phyloP scores from a whole-genome alignment of 2,888 invertebrate species.

The Stenchaetothrips biformis region DNA sequence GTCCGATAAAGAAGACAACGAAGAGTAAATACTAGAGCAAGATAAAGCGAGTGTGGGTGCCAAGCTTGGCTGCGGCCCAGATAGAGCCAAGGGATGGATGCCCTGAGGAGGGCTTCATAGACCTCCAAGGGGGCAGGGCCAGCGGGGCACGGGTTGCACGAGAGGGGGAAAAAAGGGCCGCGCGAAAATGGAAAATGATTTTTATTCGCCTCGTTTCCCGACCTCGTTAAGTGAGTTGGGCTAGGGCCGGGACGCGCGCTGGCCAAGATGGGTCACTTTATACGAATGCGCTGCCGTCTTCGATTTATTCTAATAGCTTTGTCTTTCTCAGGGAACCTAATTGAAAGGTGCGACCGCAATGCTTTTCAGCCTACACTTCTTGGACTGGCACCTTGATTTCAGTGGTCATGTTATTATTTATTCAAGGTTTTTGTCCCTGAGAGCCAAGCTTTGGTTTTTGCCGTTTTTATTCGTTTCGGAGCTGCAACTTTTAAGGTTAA shows the following conservation, averaged over 20 bases:
- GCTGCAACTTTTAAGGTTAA: too few species aligned
- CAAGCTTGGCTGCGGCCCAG: constrained; percentile 24
- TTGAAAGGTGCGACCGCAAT: too few species aligned
- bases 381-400: too few species aligned
- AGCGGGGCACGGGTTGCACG: background rate
- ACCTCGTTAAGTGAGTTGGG: constrained; percentile 10
- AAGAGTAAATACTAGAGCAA: background rate
- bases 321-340: too few species aligned
- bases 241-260: background rate
- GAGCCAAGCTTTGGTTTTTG: too few species aligned
- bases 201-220: background rate
- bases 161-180: background rate
- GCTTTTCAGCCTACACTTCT: too few species aligned
- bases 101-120: background rate
- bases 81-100: constrained; percentile 14
- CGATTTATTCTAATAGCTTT: too few species aligned
- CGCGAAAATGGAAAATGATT: constrained; percentile 2
- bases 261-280: background rate
- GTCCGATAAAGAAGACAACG: constrained; percentile 14
- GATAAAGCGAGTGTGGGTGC: constrained; percentile 14
- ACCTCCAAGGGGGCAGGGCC: background rate
- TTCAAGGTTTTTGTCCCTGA: too few species aligned
- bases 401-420: too few species aligned
- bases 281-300: too few species aligned
- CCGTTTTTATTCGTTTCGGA: too few species aligned